Percentiles rank a stretch among this genome's conserved stretches.
phyloP scores from a whole-genome alignment of 2,113 vertebrate species.

The Eira barbara region DNA sequence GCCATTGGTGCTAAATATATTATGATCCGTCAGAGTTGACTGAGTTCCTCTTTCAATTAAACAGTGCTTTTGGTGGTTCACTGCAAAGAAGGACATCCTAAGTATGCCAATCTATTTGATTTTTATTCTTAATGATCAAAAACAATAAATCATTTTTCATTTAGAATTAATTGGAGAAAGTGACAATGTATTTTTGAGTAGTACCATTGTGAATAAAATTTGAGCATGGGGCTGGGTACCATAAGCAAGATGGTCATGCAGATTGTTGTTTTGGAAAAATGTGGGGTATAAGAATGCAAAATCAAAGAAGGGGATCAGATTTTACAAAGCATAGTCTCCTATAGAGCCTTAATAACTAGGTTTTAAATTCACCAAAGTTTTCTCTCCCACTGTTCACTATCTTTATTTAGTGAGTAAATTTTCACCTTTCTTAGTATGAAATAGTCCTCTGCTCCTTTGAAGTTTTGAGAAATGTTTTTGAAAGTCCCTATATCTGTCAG shows the following conservation, averaged over 20 bases:
- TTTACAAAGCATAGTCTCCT: not conserved
- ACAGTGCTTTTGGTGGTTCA: not conserved
- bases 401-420: not conserved
- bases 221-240: not conserved
- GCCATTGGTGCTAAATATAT: not conserved
- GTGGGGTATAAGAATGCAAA: not conserved
- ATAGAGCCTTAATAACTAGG: not conserved
- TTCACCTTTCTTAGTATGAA: not conserved
- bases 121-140: slow-evolving; percentile 40
- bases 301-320: not conserved
- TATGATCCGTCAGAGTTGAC: not conserved
- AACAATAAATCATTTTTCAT: slow-evolving; percentile 40
- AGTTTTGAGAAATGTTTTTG: not conserved
- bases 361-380: not conserved
- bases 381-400: not conserved
- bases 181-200: not conserved
- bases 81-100: not conserved
- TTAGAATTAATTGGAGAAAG: slow-evolving; percentile 43
- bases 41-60: not conserved
- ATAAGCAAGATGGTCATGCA: not conserved
- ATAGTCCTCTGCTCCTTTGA: not conserved
- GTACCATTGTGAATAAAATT: not conserved
- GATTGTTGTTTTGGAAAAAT: not conserved
- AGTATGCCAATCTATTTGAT: not conserved
- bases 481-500: not conserved